A percentile compares a stretch with the other conserved stretches of the same genome.
Conservation (phyloP, 2,888 invertebrate species). For the Crioceris asparagi region DNA sequence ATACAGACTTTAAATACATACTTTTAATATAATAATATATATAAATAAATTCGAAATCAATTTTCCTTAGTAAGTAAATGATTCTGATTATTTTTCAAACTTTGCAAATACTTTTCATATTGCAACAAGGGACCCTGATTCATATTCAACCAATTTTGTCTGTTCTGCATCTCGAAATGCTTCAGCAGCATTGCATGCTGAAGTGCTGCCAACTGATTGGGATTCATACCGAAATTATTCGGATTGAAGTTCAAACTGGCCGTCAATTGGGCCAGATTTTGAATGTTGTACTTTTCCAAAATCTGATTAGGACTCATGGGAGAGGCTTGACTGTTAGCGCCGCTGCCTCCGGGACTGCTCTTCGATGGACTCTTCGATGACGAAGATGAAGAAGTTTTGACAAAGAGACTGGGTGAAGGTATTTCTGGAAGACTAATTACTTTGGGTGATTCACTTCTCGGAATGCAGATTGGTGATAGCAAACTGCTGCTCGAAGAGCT, state of each 20-base stretch:
- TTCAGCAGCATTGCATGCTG: constrained; percentile 36
- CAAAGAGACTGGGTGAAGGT: constrained; percentile 5
- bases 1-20: too few relatives aligned
- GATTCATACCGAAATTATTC: constrained; percentile 18
- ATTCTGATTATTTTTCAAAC: constrained; percentile 26
- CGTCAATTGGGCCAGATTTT: constrained; percentile 36
- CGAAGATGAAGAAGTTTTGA: constrained; percentile 2
- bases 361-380: constrained; percentile 6
- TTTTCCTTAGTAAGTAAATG: constrained; percentile 27
- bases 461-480: background rate
- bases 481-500: constrained; percentile 1
- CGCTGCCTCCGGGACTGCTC: constrained; percentile 9
- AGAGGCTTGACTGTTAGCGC: constrained; percentile 11
- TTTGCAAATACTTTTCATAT: constrained; percentile 37
- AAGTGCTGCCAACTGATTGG: constrained; percentile 29
- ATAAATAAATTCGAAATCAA: constrained; percentile 17
- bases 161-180: constrained; percentile 35
- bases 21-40: too few relatives aligned
- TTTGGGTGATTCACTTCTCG: constrained; percentile 5
- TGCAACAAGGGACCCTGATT: constrained; percentile 31
- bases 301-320: constrained; percentile 31
- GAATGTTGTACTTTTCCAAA: constrained; percentile 36
- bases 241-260: constrained; percentile 34
- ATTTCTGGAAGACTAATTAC: constrained; percentile 1
- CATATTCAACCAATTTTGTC: constrained; percentile 34